Conservation (phyloP, 2,113 vertebrate genomes). For the Corythornis vintsioides region DNA sequence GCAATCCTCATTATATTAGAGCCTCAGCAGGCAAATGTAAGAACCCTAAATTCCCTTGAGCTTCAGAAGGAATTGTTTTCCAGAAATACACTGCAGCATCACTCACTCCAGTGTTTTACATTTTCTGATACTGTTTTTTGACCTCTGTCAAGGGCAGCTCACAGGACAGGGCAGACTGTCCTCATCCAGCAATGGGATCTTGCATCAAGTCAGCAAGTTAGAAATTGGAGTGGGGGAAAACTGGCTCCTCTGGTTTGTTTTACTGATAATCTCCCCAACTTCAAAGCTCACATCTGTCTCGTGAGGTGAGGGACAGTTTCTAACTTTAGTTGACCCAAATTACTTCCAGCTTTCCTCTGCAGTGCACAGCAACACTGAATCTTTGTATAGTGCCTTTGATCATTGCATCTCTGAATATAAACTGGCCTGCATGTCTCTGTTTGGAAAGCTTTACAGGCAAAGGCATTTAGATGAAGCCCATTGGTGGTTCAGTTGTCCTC, state of each 20-base stretch:
- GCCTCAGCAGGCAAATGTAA: background rate
- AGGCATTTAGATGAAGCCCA: background rate
- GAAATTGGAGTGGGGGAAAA: background rate
- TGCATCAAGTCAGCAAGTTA: background rate
- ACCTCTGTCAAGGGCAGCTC: background rate
- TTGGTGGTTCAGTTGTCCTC: background rate
- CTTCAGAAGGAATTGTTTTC: background rate
- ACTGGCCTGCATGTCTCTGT: background rate
- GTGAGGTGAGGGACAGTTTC: background rate
- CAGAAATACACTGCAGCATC: background rate
- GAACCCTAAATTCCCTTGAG: background rate
- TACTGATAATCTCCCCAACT: background rate
- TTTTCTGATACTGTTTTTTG: background rate
- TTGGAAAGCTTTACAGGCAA: background rate
- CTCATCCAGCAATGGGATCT: background rate
- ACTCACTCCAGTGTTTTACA: background rate
- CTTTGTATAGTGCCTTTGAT: background rate
- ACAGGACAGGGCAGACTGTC: background rate
- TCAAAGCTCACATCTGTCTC: constrained; percentile 47
- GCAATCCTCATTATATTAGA: background rate
- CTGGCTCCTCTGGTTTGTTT: background rate
- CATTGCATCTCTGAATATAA: background rate
- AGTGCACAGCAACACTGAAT: background rate
- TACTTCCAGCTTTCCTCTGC: constrained; percentile 7
- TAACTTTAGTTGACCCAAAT: constrained; percentile 61